Conservation (phyloP, 2,113 vertebrate species). For the Ramphastos sulfuratus region DNA sequence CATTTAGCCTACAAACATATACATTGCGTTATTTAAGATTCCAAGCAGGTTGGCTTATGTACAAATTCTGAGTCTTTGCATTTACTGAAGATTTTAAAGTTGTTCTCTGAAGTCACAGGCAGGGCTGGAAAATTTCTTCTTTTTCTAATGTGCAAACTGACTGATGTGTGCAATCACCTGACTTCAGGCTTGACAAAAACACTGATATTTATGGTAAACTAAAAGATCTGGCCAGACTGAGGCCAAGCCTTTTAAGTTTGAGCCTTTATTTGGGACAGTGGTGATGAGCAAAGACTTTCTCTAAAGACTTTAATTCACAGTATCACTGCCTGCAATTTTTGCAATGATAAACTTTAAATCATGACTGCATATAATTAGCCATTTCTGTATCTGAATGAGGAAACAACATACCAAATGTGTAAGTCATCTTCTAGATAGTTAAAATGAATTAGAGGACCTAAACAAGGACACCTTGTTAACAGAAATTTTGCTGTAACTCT, state of each 20-base stretch:
- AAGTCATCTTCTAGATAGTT: not conserved
- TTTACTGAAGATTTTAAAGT: not conserved
- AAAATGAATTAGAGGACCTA: not conserved
- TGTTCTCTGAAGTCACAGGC: not conserved
- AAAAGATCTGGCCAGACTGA: not conserved
- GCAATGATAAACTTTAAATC: not conserved
- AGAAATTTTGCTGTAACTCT: conserved; percentile 1
- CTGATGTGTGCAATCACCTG: not conserved
- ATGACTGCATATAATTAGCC: not conserved
- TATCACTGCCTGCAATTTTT: not conserved
- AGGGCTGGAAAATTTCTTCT: not conserved
- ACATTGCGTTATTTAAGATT: not conserved
- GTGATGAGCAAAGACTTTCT: not conserved
- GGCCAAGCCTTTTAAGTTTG: not conserved
- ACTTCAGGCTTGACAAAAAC: not conserved
- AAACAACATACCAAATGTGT: not conserved
- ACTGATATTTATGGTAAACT: not conserved
- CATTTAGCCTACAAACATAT: not conserved
- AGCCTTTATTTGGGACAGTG: not conserved
- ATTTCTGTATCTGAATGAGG: not conserved
- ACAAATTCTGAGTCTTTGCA: not conserved
- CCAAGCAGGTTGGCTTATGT: not conserved
- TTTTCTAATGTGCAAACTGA: not conserved
- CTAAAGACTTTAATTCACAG: not conserved
- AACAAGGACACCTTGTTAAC: not conserved